Percentiles rank a stretch among this genome's conserved stretches.
phyloP scores from a whole-genome alignment of 2,113 vertebrate genomes.

The Sialia sialis region DNA sequence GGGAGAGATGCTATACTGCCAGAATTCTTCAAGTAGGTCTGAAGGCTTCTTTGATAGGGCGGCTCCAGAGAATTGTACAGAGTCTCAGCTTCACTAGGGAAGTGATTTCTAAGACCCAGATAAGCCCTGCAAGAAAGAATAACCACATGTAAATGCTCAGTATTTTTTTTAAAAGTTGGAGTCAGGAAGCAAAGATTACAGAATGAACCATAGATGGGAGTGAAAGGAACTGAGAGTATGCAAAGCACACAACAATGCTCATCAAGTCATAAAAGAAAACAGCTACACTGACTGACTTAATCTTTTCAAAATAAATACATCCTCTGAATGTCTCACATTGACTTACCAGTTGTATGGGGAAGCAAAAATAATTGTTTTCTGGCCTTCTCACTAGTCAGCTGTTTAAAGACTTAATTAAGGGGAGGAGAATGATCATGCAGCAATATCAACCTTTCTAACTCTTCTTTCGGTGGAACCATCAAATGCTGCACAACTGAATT shows the following conservation, averaged over 20 bases:
- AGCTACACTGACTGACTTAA: not conserved
- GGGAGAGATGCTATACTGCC: slow-evolving; percentile 93
- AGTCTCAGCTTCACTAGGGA: slow-evolving; percentile 86
- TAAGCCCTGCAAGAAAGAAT: slow-evolving; percentile 81
- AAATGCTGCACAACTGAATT: not conserved
- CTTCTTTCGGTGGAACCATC: not conserved
- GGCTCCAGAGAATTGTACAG: slow-evolving; percentile 92
- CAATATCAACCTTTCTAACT: not conserved
- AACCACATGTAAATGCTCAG: not conserved
- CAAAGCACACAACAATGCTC: not conserved
- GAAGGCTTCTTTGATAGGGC: slow-evolving; percentile 91
- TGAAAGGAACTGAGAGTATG: not conserved
- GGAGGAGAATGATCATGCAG: not conserved
- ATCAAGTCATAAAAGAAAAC: not conserved
- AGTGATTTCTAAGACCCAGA: slow-evolving; percentile 92
- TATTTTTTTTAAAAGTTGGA: not conserved
- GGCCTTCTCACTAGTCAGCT: not conserved
- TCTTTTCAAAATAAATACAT: not conserved
- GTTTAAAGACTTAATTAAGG: not conserved
- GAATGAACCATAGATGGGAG: not conserved
- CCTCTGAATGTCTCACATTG: not conserved
- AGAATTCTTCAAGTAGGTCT: slow-evolving; percentile 88
- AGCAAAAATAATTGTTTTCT: not conserved
- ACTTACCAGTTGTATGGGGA: not conserved
- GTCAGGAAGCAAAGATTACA: not conserved